phyloP scores from a whole-genome alignment of 2,888 invertebrate species.

The Cephus pygmeus region DNA sequence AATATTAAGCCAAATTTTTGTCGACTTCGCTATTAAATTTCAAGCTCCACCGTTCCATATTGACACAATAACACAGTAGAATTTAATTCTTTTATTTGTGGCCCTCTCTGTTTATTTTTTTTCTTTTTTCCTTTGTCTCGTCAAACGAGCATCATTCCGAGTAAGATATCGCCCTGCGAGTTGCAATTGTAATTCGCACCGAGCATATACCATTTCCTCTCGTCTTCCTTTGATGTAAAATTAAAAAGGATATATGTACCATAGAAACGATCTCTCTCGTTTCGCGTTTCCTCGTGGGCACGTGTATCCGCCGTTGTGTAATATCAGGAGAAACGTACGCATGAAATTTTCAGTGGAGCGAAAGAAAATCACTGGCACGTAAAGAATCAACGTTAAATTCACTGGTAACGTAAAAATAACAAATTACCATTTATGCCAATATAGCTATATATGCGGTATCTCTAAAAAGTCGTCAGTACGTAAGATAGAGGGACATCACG shows the following conservation, averaged over 20 bases:
- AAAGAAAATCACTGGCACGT: neutral
- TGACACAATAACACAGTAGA: constrained; percentile 23
- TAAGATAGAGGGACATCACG: neutral
- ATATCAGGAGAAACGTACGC: neutral
- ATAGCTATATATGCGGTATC: neutral
- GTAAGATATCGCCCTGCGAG: neutral
- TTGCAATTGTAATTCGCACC: constrained; percentile 28
- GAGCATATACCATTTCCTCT: constrained; percentile 18
- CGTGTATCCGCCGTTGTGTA: neutral
- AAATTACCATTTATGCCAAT: neutral
- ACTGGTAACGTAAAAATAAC: neutral
- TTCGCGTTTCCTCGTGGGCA: neutral
- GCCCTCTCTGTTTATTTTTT: neutral
- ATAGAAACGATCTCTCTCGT: constrained; percentile 11
- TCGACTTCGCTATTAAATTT: constrained; percentile 6
- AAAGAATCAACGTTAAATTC: neutral
- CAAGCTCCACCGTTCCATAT: constrained; percentile 12
- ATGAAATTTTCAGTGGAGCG: neutral
- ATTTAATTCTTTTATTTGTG: neutral
- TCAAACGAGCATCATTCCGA: neutral
- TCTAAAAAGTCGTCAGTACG: neutral
- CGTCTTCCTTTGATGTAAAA: constrained; percentile 43
- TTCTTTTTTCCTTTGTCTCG: neutral
- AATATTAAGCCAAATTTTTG: constrained; percentile 25
- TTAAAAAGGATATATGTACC: constrained; percentile 41